Evolutionary conservation across 1,140 invertebrate species (phyloP), one percentile per base, ranked within the genome.

Genomic region (Akabosia matsudoensis): DNA sequence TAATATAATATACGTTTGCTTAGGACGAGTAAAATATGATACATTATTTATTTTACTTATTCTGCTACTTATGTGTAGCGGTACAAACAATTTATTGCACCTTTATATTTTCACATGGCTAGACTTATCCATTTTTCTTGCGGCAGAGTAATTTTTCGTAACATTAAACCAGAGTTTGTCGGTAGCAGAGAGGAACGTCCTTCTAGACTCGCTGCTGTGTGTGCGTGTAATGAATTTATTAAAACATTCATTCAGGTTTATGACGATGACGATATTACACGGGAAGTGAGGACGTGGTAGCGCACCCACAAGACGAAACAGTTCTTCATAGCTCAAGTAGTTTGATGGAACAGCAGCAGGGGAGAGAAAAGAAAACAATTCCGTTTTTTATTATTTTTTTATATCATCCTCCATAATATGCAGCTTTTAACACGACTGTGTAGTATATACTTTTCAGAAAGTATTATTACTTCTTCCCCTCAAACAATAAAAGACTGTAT

Each of bases 151-250:
- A n/a, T n/a, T n/a, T n/a, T n/a, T n/a, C n/a, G n/a, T n/a, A n/a
- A n/a, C n/a, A n/a, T n/a, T n/a, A n/a, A n/a, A n/a, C 37, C 37
- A 45, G 37, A 7, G 18, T 7, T 45, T 45, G 37, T 45, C n/a
- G 37, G 37, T 18, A 45, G 37, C 37, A 45, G 37, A 7, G 7
- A 45, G 7, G 7, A 45, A 45, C 37, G 37, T 45, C 18, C 37
- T 45, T 45, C 37, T 45, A 18, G 37, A 45, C 37, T 18, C 18
- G 37, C 37, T 45, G 37, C 37, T 61, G 24, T 61, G 54, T 61
- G 54, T 61, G 54, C 54, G 54, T 61, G 54, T 67, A 67, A 67
- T 67, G 61, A 67, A 67, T 67, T 67, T 67, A 67, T 67, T 67
- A 67, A 67, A 31, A 67, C 26, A 67, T 67, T 67, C 61, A 67